Evolutionary conservation across 2,113 vertebrate genomes (phyloP).

Genomic region (Xyliphius kryptos): DNA sequence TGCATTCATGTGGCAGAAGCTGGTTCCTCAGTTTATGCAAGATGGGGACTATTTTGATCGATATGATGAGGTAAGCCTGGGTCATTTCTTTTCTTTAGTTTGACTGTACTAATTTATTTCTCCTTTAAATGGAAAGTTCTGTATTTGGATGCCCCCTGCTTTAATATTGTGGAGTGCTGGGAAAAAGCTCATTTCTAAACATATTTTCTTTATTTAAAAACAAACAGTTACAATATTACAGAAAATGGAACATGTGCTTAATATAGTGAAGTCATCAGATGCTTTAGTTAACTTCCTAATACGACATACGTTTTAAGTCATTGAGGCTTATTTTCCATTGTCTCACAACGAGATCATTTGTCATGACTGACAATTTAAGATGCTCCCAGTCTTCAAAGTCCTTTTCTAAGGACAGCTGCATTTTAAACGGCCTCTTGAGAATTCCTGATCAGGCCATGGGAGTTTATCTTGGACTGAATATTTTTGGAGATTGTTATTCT

Average conservation of each 20-base stretch:
- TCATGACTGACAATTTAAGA: background rate
- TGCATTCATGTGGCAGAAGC: slow-evolving; percentile 96
- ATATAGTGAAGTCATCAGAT: background rate
- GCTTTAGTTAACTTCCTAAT: no score
- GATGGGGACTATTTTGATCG: slow-evolving; percentile 89
- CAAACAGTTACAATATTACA: background rate
- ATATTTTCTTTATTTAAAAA: background rate
- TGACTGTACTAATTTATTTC: background rate
- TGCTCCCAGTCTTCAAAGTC: slow-evolving; percentile 19
- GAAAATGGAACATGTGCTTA: background rate
- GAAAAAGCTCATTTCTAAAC: background rate
- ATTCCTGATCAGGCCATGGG: slow-evolving; percentile 13
- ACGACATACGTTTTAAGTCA: no score
- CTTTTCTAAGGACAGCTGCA: slow-evolving; percentile 36
- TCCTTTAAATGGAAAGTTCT: background rate
- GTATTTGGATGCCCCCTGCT: background rate
- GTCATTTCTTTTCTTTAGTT: background rate
- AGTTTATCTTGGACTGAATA: slow-evolving; percentile 42
- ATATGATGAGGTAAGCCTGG: slow-evolving; percentile 88
- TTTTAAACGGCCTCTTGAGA: slow-evolving; percentile 38
- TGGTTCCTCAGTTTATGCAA: slow-evolving; percentile 87
- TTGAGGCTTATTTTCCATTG: no score
- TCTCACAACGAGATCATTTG: background rate
- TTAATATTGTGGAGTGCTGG: background rate
- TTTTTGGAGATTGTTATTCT: slow-evolving; percentile 37